phyloP scores from a whole-genome alignment of 2,113 vertebrate genomes.

The Notarius quadriscutis region DNA sequence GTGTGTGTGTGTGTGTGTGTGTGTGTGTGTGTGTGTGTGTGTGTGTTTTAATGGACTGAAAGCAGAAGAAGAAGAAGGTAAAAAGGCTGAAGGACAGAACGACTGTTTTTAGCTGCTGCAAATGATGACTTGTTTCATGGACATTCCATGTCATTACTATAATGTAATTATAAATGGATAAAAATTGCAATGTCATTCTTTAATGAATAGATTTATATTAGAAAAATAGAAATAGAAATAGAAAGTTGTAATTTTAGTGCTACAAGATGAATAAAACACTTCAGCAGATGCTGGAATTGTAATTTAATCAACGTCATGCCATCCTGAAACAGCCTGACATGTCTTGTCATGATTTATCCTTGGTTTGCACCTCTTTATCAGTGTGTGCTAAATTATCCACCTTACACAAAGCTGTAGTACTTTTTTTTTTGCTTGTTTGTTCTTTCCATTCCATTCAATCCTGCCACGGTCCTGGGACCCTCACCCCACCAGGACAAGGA shows the following conservation, averaged over 20 bases:
- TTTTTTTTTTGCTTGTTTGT: not conserved
- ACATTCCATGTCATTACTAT: too few relatives aligned
- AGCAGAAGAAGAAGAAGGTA: not conserved
- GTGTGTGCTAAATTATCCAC: not conserved
- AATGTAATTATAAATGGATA: not conserved
- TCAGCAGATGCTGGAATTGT: not conserved
- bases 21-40: not conserved
- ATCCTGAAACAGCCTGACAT: not conserved
- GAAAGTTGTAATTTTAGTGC: not conserved
- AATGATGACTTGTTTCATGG: not conserved
- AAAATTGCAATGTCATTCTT: not conserved
- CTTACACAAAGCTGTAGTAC: not conserved
- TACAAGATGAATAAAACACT: not conserved
- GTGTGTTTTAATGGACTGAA: not conserved
- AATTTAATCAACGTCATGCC: not conserved
- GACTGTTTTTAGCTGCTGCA: not conserved
- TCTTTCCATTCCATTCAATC: not conserved
- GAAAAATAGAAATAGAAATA: too few relatives aligned
- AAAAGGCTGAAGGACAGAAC: not conserved
- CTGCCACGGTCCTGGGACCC: too few relatives aligned
- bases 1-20: not conserved
- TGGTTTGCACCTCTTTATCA: not conserved
- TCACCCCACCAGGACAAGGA: too few relatives aligned
- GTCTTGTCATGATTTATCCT: not conserved
- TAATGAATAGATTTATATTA: too few relatives aligned